Evolutionary conservation across 1,140 invertebrate species (phyloP), one percentile per base, ranked within the genome.

Genomic region (Drosophila carrolli): DNA sequence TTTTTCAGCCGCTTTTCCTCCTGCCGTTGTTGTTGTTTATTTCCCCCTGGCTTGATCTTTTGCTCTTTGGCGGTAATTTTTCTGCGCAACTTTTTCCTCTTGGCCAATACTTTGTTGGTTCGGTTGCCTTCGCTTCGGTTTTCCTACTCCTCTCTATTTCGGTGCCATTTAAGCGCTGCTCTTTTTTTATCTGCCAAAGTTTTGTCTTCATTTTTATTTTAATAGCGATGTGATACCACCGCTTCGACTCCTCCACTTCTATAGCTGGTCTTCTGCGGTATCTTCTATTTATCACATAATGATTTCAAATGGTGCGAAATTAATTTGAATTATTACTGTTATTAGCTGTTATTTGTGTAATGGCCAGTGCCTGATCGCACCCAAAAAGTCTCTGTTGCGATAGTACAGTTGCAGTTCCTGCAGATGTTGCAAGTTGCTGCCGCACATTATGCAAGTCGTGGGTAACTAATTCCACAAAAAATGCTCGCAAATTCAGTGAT

Each of bases 171-270:
- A 40, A 44, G 56, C 23, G 66, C 41, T 70, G 40, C 65, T 35
- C 47, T n/a, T 74, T 68, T 82, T 79, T 85, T 85, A 85, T 85
- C 82, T 78, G 43, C 61, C 56, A 47, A 78, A 88, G 83, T 89
- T 86, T 89, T 89, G 84, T 89, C 84, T 89, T 89, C 85, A 90
- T 89, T 89, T 89, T 89, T 89, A 89, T 89, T 89, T 90, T 89
- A 89, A 89, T 89, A 89, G 84, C 80, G 81, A 76, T 76, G 73
- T 75, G 73, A 75, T 75, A 75, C 72, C 19, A 37, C 43, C 13
- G 53, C 35, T 44, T 16, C 41, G 47, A 37, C 67, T 50, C 48
- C 50, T 48, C 32, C 14, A 47, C 35, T 53, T 13, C 58, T 11
- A 48, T 27, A 19, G 41, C 41, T 47, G n/a, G 10, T 9, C 29